Conservation (phyloP, 2,113 vertebrate genomes). For the Paracanthobrama guichenoti region DNA sequence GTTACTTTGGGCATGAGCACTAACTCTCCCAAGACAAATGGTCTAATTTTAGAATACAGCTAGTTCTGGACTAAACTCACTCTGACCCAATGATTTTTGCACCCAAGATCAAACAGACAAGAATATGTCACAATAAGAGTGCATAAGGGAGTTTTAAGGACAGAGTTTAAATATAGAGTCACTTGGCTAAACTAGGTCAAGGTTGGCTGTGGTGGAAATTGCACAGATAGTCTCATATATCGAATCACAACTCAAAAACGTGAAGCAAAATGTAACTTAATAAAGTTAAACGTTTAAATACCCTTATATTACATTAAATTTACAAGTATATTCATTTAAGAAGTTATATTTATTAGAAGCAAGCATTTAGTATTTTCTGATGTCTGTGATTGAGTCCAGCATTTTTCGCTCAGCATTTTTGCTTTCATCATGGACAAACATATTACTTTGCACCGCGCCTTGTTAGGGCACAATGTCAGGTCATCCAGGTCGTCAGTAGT, state of each 20-base stretch:
- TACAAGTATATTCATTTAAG: not conserved
- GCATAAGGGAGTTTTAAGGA: slow-evolving; percentile 16
- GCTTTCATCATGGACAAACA: not conserved
- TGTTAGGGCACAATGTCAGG: not conserved
- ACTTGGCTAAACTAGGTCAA: slow-evolving; percentile 55
- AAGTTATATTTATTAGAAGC: not conserved
- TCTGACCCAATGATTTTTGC: slow-evolving; percentile 14
- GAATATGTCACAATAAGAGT: slow-evolving; percentile 11
- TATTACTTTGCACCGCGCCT: not conserved
- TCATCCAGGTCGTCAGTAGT: not conserved
- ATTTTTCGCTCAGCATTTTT: not conserved
- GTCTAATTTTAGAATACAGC: not conserved
- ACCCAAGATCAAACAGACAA: slow-evolving; percentile 3
- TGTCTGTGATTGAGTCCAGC: not conserved
- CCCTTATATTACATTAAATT: not conserved
- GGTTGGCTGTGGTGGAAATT: slow-evolving; percentile 31
- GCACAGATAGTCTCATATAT: not conserved
- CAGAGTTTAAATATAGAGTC: slow-evolving; percentile 57
- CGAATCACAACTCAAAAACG: not conserved
- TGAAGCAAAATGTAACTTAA: not conserved
- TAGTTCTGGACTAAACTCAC: not conserved
- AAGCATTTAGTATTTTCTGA: not conserved
- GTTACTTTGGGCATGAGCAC: not conserved
- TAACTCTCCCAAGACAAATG: not conserved
- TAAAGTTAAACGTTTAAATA: not conserved